A percentile compares a stretch with the other conserved stretches of the same genome.
Evolutionary conservation across 2,797 vertebrate genomes (phyloP).

Genomic region (Odontamblyopus rebecca): DNA sequence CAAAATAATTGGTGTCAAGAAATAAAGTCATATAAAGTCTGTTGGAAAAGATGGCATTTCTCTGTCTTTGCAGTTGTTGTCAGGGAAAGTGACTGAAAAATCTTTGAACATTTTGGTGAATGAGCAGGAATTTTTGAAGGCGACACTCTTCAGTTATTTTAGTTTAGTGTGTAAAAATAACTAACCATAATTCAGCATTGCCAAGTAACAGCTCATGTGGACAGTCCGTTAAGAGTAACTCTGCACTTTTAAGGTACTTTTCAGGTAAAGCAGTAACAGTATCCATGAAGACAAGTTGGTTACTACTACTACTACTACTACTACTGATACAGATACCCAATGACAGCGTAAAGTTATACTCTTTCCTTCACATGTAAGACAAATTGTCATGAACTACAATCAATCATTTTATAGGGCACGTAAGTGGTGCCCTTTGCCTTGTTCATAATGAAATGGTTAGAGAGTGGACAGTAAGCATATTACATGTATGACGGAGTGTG

Average conservation of each 20-base stretch:
- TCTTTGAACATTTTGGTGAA: slow-evolving; percentile 2
- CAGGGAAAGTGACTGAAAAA: neutral
- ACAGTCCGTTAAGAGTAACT: too few species aligned
- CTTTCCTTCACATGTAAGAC: neutral
- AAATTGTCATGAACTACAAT: neutral
- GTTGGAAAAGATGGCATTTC: slow-evolving; percentile 1
- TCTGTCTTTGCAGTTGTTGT: neutral
- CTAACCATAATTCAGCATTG: too few species aligned
- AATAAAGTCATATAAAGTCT: neutral
- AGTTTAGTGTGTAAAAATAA: too few species aligned
- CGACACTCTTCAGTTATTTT: too few species aligned
- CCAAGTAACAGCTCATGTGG: too few species aligned
- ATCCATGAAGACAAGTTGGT: too few species aligned
- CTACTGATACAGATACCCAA: too few species aligned
- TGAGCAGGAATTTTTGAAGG: neutral
- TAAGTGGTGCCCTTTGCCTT: slow-evolving; percentile 1
- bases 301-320: too few species aligned
- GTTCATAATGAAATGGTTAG: slow-evolving; percentile 4
- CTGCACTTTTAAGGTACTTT: too few species aligned
- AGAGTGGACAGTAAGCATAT: slow-evolving; percentile 11
- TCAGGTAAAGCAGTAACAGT: too few species aligned
- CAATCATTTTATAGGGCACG: neutral
- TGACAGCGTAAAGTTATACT: neutral
- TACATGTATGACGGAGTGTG: slow-evolving; percentile 1
- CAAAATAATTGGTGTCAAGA: slow-evolving; percentile 22